These are phyloP conservation scores for Chlorocebus sabaeus DNA, from an alignment of 2,113 vertebrate genomes.

Conservation along the genomic window DNA sequence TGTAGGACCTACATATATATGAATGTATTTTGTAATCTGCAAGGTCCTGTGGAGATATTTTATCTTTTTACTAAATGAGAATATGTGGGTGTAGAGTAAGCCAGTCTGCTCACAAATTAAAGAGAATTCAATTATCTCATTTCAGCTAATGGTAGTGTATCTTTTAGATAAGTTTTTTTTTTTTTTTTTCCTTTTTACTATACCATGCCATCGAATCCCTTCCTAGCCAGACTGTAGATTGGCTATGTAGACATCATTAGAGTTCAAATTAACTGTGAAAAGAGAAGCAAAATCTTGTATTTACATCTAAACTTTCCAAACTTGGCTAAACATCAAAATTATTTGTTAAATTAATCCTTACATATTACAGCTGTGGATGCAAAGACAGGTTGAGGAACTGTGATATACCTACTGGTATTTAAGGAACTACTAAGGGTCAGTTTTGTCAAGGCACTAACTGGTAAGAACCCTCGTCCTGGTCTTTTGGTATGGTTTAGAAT, in stretches of 20 bases:
- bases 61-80: not conserved
- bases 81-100: not conserved
- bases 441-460: not conserved
- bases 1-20: not conserved
- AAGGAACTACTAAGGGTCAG: not conserved
- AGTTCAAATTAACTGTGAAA: not conserved
- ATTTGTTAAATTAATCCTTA: not conserved
- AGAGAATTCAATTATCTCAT: not conserved
- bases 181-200: not conserved
- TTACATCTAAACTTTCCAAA: not conserved
- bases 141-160: not conserved
- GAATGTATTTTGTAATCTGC: not conserved
- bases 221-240: not conserved
- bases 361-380: not conserved
- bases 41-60: not conserved
- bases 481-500: not conserved
- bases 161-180: not conserved
- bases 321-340: not conserved
- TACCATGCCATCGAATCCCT: not conserved
- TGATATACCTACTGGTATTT: not conserved
- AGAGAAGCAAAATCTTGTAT: not conserved
- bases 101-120: not conserved
- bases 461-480: not conserved
- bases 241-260: not conserved
- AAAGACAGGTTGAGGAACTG: not conserved